A percentile compares a stretch with the other conserved stretches of the same genome.
Evolutionary conservation across 2,113 vertebrate genomes (phyloP).

Genomic region (Tautogolabrus adspersus): DNA sequence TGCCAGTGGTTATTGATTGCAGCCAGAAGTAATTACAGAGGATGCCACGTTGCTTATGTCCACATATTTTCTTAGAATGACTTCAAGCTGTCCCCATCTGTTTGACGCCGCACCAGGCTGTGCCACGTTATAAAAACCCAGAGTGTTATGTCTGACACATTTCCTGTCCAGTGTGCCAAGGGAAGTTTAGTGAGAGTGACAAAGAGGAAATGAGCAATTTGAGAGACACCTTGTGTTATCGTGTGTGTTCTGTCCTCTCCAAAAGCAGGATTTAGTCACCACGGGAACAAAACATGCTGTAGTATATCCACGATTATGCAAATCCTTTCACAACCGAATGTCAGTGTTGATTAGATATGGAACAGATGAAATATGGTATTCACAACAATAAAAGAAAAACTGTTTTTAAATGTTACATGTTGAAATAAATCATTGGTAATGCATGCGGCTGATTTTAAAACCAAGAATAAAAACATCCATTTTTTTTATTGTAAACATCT

Average conservation of each 20-base stretch:
- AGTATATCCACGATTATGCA: background rate
- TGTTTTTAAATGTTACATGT: background rate
- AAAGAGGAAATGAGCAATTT: slow-evolving; percentile 64
- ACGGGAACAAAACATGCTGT: background rate
- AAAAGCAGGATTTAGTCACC: slow-evolving; percentile 7
- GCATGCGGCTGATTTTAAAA: background rate
- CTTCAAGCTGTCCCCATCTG: slow-evolving; percentile 69
- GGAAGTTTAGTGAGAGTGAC: slow-evolving; percentile 48
- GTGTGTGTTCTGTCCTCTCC: slow-evolving; percentile 11
- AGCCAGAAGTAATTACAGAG: slow-evolving; percentile 54
- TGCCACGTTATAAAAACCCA: slow-evolving; percentile 46
- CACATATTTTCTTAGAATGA: slow-evolving; percentile 57
- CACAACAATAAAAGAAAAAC: background rate
- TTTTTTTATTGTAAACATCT: slow-evolving; percentile 17
- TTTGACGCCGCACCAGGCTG: slow-evolving; percentile 54
- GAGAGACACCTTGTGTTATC: slow-evolving; percentile 51
- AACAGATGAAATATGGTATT: background rate
- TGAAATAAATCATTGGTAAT: background rate
- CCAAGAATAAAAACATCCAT: background rate
- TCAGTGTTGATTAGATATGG: slow-evolving; percentile 4
- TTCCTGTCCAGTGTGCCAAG: slow-evolving; percentile 50
- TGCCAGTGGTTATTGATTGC: slow-evolving; percentile 51
- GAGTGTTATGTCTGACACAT: slow-evolving; percentile 67
- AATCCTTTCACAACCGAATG: slow-evolving; percentile 9
- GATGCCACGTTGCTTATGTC: slow-evolving; percentile 43